Base-by-base conservation (phyloP, 2,888 invertebrate species). In the Trachelus troglodyta region DNA sequence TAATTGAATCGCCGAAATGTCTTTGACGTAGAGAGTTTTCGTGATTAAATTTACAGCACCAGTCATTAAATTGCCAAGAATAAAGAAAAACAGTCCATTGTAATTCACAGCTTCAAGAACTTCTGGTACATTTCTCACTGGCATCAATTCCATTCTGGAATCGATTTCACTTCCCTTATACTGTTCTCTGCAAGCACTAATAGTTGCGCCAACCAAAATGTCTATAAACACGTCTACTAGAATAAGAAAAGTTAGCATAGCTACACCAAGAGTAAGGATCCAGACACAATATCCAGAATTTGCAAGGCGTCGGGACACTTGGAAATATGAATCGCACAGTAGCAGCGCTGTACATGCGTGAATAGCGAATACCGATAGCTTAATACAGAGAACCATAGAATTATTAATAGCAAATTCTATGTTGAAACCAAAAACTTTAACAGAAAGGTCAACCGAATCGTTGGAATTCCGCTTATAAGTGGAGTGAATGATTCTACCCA, bases 31-130 rank as follows among this genome's bases (percentile, higher is more conserved):
- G 76, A 94, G 90, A 4, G 98, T 96, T 81, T 93, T 92, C 23
- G 96, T 91, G 15, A 92, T 91, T 88, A 97, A 92, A 92, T 98
- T 98, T 9, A 98, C 93, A 4, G 94, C 87, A 12, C 98, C 98
- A 0, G 98, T 99, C 30, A 96, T 89, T 40, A 98, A 83, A 92
- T 99, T 99, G 1, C 96, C 95, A 23, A 96, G 82, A 76, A 99
- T 92, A 90, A 99, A 99, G 90, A 96, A 97, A n/a, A 94, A 89
- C 40, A 98, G 92, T 1, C 97, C 97, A 92, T 97, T 97, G 81
- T 94, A 94, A 92, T 97, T 97, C 37, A 98, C 93, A 31, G 95
- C 94, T 83, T 94, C 93, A 76, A 96, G 93, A 81, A 96, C 93
- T 69, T 93, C 88, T 75, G 96, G 94, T 30, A 93, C 90, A 77